A percentile compares a stretch with the other conserved stretches of the same genome.
phyloP scores from a whole-genome alignment of 1,140 invertebrate species.

The Drosophila parabipectinata region DNA sequence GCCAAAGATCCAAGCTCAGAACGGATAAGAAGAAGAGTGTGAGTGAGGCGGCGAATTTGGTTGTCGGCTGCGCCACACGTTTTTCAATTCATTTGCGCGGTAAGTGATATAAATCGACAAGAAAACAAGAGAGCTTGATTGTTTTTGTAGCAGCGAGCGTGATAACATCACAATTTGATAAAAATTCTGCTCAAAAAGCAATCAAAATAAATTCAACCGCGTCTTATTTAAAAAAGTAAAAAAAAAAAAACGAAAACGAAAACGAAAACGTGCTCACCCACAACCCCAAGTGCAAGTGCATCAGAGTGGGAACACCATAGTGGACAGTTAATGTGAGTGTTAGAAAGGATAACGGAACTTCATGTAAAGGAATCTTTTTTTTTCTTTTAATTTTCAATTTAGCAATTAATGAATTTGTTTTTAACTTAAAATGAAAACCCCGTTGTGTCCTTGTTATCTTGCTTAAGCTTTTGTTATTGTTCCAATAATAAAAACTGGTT shows the following conservation, averaged over 20 bases:
- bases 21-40: not conserved
- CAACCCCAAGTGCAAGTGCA: conserved; percentile 18
- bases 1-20: not conserved
- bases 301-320: not conserved
- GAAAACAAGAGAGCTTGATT: not conserved
- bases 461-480: conserved; percentile 1
- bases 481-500: not conserved
- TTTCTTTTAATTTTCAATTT: no score
- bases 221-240: not conserved
- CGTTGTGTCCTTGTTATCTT: not conserved
- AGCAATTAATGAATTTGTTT: not conserved
- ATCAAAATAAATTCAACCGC: conserved; percentile 1
- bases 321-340: not conserved
- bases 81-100: conserved; percentile 2
- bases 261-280: conserved; percentile 14
- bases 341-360: not conserved
- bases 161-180: not conserved
- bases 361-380: not conserved
- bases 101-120: not conserved
- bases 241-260: no score
- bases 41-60: not conserved
- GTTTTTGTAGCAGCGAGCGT: not conserved
- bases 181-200: not conserved
- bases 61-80: conserved; percentile 2
- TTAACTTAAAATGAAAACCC: not conserved